A percentile compares a stretch with the other conserved stretches of the same genome.
Conservation (phyloP, 1,140 invertebrate species). For the Leptestheria dahalacensis region DNA sequence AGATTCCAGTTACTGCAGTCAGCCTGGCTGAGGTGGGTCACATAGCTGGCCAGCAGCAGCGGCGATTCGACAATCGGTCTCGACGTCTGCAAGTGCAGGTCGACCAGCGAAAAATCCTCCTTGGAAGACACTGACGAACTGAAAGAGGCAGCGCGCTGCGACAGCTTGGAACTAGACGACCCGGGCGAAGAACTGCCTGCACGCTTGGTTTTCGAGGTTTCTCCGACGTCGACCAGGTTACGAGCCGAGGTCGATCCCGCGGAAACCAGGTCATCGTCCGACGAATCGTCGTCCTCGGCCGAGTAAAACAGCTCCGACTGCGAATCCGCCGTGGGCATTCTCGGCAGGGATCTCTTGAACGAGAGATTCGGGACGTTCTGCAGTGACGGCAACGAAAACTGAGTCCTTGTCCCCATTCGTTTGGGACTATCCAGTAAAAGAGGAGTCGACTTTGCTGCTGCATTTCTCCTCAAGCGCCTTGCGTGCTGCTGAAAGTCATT, state of each 20-base stretch:
- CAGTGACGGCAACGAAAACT: neutral
- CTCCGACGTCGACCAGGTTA: neutral
- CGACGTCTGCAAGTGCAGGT: constrained; percentile 88
- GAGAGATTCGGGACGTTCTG: neutral
- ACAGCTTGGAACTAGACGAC: neutral
- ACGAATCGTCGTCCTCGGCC: constrained; percentile 59
- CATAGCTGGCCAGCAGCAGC: constrained; percentile 83
- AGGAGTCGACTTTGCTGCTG: constrained; percentile 7
- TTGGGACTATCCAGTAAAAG: neutral
- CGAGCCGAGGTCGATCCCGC: neutral
- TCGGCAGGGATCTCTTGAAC: constrained; percentile 1
- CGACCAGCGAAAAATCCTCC: constrained; percentile 79
- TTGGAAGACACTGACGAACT: constrained; percentile 86
- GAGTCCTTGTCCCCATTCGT: neutral
- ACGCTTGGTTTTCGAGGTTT: neutral
- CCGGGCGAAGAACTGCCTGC: neutral
- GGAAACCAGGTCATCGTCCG: constrained; percentile 5
- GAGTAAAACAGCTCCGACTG: constrained; percentile 73
- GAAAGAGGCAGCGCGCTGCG: constrained; percentile 43
- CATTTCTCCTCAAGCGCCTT: neutral
- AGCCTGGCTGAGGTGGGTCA: constrained; percentile 74
- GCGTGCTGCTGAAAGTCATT: neutral
- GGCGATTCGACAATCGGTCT: constrained; percentile 76
- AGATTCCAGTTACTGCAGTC: constrained; percentile 6
- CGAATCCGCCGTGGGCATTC: neutral